These are phyloP conservation scores for Cydia splendana DNA, from an alignment of 1,140 invertebrate genomes.

Conservation along the genomic window DNA sequence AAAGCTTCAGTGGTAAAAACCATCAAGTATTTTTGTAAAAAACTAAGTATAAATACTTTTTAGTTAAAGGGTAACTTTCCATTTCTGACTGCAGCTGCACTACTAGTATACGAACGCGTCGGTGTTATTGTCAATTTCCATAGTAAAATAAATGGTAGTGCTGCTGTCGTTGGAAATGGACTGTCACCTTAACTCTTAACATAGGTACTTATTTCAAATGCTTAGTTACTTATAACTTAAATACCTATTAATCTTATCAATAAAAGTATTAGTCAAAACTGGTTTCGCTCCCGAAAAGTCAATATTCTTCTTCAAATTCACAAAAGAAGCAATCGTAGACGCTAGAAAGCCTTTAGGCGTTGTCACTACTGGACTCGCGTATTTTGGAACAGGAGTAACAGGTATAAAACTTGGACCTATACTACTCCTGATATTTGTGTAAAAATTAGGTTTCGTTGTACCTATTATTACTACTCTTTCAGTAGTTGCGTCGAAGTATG, in stretches of 20 bases:
- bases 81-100: too few relatives aligned
- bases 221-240: conserved; percentile 43
- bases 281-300: conserved; percentile 48
- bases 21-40: background rate
- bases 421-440: conserved; percentile 46
- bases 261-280: conserved; percentile 57
- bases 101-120: too few relatives aligned
- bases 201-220: conserved; percentile 37
- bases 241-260: conserved; percentile 65
- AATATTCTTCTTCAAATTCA: conserved; percentile 55
- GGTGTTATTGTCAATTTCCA: too few relatives aligned
- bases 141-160: too few relatives aligned
- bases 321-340: conserved; percentile 51
- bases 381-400: conserved; percentile 34
- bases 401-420: conserved; percentile 33
- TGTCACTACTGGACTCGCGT: conserved; percentile 36
- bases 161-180: too few relatives aligned
- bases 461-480: conserved; percentile 59
- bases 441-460: conserved; percentile 46
- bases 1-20: background rate
- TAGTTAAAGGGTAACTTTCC: too few relatives aligned
- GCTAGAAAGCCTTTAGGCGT: conserved; percentile 58
- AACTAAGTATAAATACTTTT: background rate
- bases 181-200: too few relatives aligned
- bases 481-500: conserved; percentile 44